Evolutionary conservation across 1,140 invertebrate species (phyloP), one percentile per base, ranked within the genome.

Genomic region (Drosophila takahashii): DNA sequence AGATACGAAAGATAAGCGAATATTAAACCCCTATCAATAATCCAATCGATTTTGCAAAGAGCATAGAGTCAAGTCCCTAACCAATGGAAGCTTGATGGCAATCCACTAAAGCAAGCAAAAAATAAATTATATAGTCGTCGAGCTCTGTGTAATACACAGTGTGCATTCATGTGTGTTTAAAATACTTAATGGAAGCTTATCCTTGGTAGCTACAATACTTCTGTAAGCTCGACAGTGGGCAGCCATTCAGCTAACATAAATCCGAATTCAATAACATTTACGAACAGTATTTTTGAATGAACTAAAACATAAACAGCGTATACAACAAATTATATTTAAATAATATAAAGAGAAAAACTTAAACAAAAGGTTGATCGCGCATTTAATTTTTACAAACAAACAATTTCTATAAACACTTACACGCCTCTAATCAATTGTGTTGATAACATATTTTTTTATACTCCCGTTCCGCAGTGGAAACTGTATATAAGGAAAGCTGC

Each of bases 231-330:
- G 52, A 56, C 29, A 45, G 27, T 44, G 80, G 37, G 62, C 58
- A 74, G 77, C 62, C 70, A 79, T 81, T 78, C 77, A 69, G 74
- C 60, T 67, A 58, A 51, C 32, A 65, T 50, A 65, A 81, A 70
- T 70, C 62, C 62, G 53, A 73, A 70, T 70, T 70, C 66, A 77
- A 66, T 58, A 81, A 71, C 44, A 78, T 60, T 81, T 66, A 87
- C 79, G 65, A 87, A 71, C 84, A 86, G 79, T 87, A 87, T 87
- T 87, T 73, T 74, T 62, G 48, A 67, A 77, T 48, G 61, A 81
- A 74, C 57, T 16, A 80, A 74, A 72, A 47, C 2, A 41, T 41
- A 37, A 41, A 32, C 16, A 62, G 44, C 48, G 65, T 77, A 81
- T 81, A 81, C 79, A 81, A 60, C 9, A 45, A 79, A 50, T 15